Base-by-base conservation (phyloP, 2,888 invertebrate species). In the Mycalesis mineus region DNA sequence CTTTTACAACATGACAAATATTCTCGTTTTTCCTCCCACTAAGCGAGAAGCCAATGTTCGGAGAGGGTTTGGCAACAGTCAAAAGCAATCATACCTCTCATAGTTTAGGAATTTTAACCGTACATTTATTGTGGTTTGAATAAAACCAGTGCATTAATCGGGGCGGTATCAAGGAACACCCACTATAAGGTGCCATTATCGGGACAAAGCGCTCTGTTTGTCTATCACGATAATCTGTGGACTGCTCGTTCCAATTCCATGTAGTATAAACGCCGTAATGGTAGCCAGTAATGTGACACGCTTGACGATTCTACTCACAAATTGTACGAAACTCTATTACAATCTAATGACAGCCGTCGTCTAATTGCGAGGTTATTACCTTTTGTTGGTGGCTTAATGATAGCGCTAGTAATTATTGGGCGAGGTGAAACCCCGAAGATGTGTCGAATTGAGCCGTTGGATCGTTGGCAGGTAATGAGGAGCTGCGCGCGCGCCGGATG, bases 271-370 rank as follows among this genome's bases (percentile, higher is more conserved):
- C 83, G 85, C 84, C 87, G 85, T 89, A 89, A 89, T 89, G 88
- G 86, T 77, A 73, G 71, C 79, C 77, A 80, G 88, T 89, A 88
- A 89, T 88, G 89, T 87, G 89, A 88, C 87, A 89, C 89, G 89
- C 88, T 88, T 88, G 89, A 88, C 89, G 89, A 88, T 88, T 88
- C 84, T 86, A 86, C 88, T 87, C 87, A 88, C 88, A 89, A 89
- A 88, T 87, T 87, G 88, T 88, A 88, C 88, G 78, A 87, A 89
- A 88, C 88, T 88, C 88, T 89, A 89, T 89, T 89, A 88, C 84
- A 77, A 80, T 85, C 86, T 89, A 89, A 89, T 89, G 87, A 83
- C 84, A 83, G 85, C 81, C 78, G 78, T 82, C 84, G 83, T 82
- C 88, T 88, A 88, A 89, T 89, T 88, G 88, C 83, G 80, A 84